phyloP scores from a whole-genome alignment of 2,888 invertebrate genomes.

The Cryptus viduatorius region DNA sequence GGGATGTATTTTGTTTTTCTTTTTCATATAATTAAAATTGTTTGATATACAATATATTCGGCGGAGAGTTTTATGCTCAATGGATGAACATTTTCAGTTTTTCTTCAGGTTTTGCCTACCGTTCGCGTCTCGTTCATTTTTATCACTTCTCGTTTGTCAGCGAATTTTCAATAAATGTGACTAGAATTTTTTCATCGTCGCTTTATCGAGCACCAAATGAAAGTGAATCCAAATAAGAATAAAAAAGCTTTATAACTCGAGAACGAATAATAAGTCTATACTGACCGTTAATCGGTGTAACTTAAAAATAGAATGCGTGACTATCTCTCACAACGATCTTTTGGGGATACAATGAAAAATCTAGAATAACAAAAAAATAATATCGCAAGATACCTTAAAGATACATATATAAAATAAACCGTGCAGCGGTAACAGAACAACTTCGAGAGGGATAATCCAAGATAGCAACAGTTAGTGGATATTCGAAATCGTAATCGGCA shows the following conservation, averaged over 20 bases:
- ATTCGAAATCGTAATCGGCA: slow-evolving; percentile 57
- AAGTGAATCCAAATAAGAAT: slow-evolving; percentile 1
- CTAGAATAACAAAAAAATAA: not conserved
- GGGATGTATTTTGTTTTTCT: too few relatives aligned
- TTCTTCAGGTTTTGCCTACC: too few relatives aligned
- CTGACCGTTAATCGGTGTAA: not conserved
- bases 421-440: slow-evolving; percentile 2
- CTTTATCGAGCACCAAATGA: not conserved
- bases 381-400: not conserved
- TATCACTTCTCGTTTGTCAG: too few relatives aligned
- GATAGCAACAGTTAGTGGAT: not conserved
- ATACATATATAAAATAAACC: not conserved
- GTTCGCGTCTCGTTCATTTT: too few relatives aligned
- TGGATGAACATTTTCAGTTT: too few relatives aligned
- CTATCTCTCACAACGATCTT: slow-evolving; percentile 24
- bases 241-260: not conserved
- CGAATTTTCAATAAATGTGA: too few relatives aligned
- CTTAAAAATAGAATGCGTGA: slow-evolving; percentile 13
- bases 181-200: too few relatives aligned
- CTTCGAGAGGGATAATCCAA: not conserved
- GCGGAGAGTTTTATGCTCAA: too few relatives aligned
- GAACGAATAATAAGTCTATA: not conserved
- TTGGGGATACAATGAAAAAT: slow-evolving; percentile 1
- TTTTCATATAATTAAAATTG: too few relatives aligned
- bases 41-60: too few relatives aligned